Percentiles rank a stretch among this genome's conserved stretches.
Conservation (phyloP, 2,888 invertebrate species). For the Pantelozetes paolii region DNA sequence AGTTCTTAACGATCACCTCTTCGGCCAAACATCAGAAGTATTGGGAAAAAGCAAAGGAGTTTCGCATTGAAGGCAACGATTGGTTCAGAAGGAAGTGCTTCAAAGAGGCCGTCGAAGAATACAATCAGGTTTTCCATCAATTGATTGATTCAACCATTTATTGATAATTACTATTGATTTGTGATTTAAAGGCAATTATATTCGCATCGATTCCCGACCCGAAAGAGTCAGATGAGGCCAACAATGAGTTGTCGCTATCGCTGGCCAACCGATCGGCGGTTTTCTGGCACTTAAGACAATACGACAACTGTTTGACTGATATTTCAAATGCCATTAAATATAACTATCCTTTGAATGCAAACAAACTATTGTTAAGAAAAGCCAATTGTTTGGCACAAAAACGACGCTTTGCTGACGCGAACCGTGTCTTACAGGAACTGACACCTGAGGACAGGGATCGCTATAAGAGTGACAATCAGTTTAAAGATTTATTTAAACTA, state of each 20-base stretch:
- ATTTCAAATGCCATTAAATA: slow-evolving; percentile 60
- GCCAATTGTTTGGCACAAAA: slow-evolving; percentile 60
- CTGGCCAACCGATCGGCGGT: slow-evolving; percentile 68
- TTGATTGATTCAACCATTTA: neutral
- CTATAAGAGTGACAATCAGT: neutral
- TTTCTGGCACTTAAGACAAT: slow-evolving; percentile 60
- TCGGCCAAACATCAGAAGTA: slow-evolving; percentile 46
- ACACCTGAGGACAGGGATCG: neutral
- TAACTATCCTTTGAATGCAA: slow-evolving; percentile 62
- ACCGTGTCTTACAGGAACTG: slow-evolving; percentile 48
- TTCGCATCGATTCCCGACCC: slow-evolving; percentile 45
- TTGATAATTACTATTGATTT: neutral
- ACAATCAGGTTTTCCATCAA: slow-evolving; percentile 43
- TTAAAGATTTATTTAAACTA: neutral
- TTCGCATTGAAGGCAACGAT: slow-evolving; percentile 46
- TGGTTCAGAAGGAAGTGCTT: slow-evolving; percentile 45
- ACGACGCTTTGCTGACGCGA: slow-evolving; percentile 53
- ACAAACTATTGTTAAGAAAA: slow-evolving; percentile 64
- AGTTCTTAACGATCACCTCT: slow-evolving; percentile 42
- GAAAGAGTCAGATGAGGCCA: neutral
- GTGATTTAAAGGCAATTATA: slow-evolving; percentile 42
- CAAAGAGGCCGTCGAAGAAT: slow-evolving; percentile 46
- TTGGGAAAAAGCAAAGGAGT: slow-evolving; percentile 47
- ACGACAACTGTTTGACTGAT: slow-evolving; percentile 63
- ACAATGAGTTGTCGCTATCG: slow-evolving; percentile 60